Evolutionary conservation across 2,797 vertebrate genomes (phyloP).

Genomic region (Carapus acus): DNA sequence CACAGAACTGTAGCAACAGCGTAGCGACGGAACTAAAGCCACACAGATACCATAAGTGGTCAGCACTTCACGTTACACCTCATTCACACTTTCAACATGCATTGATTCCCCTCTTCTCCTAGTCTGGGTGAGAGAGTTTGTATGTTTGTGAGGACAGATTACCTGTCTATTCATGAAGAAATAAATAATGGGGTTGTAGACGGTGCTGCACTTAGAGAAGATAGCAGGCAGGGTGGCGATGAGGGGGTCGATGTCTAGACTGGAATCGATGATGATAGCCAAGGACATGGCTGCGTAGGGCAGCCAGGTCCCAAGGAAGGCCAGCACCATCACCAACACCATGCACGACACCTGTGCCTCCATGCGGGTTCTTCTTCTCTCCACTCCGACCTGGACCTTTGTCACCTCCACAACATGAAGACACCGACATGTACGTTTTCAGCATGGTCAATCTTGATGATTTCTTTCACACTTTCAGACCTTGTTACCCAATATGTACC

Average conservation of each 20-base stretch:
- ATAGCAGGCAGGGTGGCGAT: slow-evolving; percentile 64
- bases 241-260: slow-evolving; percentile 64
- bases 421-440: background rate
- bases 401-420: slow-evolving; percentile 56
- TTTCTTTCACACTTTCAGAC: too few relatives aligned
- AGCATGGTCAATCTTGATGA: background rate
- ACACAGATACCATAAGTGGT: slow-evolving; percentile 7
- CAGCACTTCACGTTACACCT: too few relatives aligned
- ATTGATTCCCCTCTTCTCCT: too few relatives aligned
- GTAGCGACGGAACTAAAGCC: slow-evolving; percentile 65
- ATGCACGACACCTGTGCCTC: slow-evolving; percentile 80
- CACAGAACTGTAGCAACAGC: slow-evolving; percentile 65
- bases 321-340: slow-evolving; percentile 81
- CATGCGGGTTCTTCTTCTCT: slow-evolving; percentile 61
- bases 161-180: slow-evolving; percentile 76
- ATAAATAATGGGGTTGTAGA: slow-evolving; percentile 75
- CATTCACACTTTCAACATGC: too few relatives aligned
- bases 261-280: slow-evolving; percentile 57
- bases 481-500: too few relatives aligned
- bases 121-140: too few relatives aligned
- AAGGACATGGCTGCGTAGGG: slow-evolving; percentile 78
- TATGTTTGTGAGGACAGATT: background rate
- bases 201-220: slow-evolving; percentile 70
- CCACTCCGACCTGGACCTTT: slow-evolving; percentile 60
- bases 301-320: slow-evolving; percentile 81